A percentile compares a stretch with the other conserved stretches of the same genome.
These are phyloP conservation scores for Escarpia spicata DNA, from an alignment of 2,888 invertebrate species.

Conservation along the genomic window DNA sequence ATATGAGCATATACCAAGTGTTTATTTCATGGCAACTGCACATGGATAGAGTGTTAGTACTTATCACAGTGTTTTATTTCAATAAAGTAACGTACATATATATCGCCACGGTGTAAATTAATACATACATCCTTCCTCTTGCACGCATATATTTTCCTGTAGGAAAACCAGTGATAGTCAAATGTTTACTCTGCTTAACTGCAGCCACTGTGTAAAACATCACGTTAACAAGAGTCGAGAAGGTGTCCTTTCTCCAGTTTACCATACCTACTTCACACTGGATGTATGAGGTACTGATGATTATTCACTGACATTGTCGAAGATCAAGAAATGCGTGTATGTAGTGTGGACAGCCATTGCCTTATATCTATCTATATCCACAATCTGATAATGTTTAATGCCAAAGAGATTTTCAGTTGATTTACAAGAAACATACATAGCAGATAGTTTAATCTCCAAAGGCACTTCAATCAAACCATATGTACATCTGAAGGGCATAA, in stretches of 20 bases:
- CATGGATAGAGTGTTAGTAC: background rate
- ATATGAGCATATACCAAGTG: no score
- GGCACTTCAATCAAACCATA: background rate
- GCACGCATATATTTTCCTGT: background rate
- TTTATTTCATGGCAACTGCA: no score
- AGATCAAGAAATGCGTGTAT: background rate
- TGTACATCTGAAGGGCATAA: background rate
- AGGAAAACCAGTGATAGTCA: background rate
- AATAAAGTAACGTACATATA: background rate
- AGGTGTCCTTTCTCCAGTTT: background rate
- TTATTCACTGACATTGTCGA: no score
- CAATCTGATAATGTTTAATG: background rate
- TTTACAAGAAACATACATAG: background rate
- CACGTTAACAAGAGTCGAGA: background rate
- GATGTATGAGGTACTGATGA: no score
- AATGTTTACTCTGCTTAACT: background rate
- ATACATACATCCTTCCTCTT: background rate
- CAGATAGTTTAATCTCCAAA: background rate
- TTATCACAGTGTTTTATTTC: slow-evolving; percentile 10
- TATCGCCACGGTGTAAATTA: background rate
- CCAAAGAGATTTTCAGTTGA: background rate
- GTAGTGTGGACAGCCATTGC: background rate
- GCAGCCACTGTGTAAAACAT: background rate
- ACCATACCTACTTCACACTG: background rate
- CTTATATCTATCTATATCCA: background rate